Evolutionary conservation across 2,888 invertebrate genomes (phyloP).

Genomic region (Eulithis testata): DNA sequence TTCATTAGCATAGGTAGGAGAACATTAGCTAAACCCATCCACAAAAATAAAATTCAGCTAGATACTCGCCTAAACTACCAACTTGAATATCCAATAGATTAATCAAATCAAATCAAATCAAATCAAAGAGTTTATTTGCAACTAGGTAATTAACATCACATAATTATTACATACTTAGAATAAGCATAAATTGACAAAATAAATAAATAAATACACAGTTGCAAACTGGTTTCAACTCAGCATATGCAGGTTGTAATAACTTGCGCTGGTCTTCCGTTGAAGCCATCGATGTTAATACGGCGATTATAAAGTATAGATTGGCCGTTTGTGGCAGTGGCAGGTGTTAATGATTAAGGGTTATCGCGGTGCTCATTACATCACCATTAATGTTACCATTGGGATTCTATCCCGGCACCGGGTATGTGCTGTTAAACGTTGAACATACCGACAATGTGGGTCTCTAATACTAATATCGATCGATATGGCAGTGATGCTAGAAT

Average conservation of each 20-base stretch:
- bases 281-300: conserved; percentile 9
- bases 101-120: too few species aligned
- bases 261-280: too few species aligned
- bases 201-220: too few species aligned
- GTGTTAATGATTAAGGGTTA: conserved; percentile 12
- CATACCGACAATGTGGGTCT: neutral
- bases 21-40: too few species aligned
- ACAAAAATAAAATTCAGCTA: neutral
- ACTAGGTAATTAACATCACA: too few species aligned
- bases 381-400: conserved; percentile 7
- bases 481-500: neutral
- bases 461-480: neutral
- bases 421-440: neutral
- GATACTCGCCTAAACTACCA: neutral
- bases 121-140: too few species aligned
- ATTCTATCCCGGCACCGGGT: neutral
- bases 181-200: too few species aligned
- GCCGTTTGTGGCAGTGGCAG: conserved; percentile 6
- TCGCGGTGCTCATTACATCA: conserved; percentile 8
- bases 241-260: too few species aligned
- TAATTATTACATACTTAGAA: too few species aligned
- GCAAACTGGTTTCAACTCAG: too few species aligned
- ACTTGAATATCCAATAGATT: conserved; percentile 2
- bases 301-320: conserved; percentile 10
- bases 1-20: too few species aligned